Evolutionary conservation across 2,113 vertebrate genomes (phyloP).

Genomic region (Mungos mungo): DNA sequence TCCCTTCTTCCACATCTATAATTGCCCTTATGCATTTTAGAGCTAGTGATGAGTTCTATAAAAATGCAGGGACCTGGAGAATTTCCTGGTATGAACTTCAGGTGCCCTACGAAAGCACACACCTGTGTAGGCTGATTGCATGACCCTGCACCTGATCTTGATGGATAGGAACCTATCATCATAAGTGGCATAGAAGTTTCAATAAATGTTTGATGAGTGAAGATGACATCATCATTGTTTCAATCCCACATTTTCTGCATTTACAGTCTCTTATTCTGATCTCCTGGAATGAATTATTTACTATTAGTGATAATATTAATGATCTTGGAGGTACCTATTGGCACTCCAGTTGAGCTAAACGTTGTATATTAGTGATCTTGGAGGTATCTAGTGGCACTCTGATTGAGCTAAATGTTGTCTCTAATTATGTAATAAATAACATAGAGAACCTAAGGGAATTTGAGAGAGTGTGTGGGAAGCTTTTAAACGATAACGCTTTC

Average conservation of each 20-base stretch:
- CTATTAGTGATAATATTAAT: background rate
- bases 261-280: background rate
- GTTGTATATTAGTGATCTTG: background rate
- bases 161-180: rapidly evolving
- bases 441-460: background rate
- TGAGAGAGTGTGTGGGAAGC: background rate
- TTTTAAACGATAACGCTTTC: background rate
- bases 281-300: background rate
- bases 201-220: background rate
- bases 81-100: background rate
- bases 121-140: background rate
- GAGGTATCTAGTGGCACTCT: background rate
- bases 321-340: background rate
- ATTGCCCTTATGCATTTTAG: background rate
- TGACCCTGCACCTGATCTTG: background rate
- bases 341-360: background rate
- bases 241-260: background rate
- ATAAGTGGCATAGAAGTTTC: background rate
- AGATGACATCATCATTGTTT: background rate
- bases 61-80: background rate
- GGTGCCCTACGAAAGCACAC: background rate
- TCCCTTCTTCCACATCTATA: background rate
- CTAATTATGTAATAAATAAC: background rate
- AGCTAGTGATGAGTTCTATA: background rate
- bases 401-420: background rate